A percentile compares a stretch with the other conserved stretches of the same genome.
Evolutionary conservation across 2,113 vertebrate genomes (phyloP).

Genomic region (Etia nguti): DNA sequence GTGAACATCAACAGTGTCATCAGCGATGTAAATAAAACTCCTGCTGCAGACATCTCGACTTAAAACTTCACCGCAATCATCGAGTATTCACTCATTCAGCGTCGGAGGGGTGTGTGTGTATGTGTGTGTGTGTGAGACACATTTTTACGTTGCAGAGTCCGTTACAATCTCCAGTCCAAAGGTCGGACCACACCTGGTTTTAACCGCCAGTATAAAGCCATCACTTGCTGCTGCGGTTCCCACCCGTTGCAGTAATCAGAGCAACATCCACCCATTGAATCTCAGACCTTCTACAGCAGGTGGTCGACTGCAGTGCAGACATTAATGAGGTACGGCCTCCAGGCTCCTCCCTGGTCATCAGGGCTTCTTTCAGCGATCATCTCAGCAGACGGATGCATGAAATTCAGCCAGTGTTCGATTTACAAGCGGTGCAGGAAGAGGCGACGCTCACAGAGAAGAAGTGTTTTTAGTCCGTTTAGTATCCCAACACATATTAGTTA

Average conservation of each 20-base stretch:
- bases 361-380: not conserved
- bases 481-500: not conserved
- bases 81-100: not conserved
- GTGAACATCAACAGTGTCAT: not conserved
- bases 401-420: not conserved
- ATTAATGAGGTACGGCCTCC: rapidly evolving
- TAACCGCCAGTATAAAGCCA: not conserved
- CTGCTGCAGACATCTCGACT: not conserved
- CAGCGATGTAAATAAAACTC: not conserved
- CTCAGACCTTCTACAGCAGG: not conserved
- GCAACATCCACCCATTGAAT: not conserved
- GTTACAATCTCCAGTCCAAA: not conserved
- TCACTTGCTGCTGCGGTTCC: not conserved
- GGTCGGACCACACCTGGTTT: not conserved
- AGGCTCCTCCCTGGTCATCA: not conserved
- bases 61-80: not conserved
- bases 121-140: not conserved
- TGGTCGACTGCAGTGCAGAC: rapidly evolving
- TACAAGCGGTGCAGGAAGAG: rapidly evolving
- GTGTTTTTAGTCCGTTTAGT: not conserved
- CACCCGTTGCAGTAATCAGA: not conserved
- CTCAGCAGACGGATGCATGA: not conserved
- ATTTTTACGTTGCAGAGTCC: not conserved
- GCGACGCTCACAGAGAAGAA: not conserved
- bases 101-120: rapidly evolving